A percentile compares a stretch with the other conserved stretches of the same genome.
Evolutionary conservation across 2,797 vertebrate species (phyloP).

Genomic region (Acipenser oxyrinchus): DNA sequence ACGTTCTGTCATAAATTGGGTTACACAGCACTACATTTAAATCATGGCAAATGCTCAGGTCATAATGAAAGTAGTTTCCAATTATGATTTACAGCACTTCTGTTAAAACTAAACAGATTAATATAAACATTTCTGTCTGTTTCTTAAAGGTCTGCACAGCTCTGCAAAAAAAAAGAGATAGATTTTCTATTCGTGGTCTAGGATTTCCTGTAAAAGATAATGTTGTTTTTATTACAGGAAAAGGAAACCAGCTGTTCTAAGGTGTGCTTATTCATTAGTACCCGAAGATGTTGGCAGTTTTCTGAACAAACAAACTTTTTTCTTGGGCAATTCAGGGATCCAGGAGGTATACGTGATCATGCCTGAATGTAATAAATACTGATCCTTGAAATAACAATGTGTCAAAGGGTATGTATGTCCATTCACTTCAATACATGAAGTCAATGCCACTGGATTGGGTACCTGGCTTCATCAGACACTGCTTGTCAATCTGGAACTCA

Average conservation of each 20-base stretch:
- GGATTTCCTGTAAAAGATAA: slow-evolving; percentile 19
- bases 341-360: too few species aligned
- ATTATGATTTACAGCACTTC: neutral
- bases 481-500: slow-evolving; percentile 35
- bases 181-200: neutral
- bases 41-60: neutral
- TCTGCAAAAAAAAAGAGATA: slow-evolving; percentile 3
- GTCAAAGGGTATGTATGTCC: neutral
- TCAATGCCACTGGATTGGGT: neutral
- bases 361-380: too few species aligned
- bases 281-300: slow-evolving; percentile 2
- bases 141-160: neutral
- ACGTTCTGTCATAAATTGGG: neutral
- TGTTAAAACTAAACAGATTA: slow-evolving; percentile 1
- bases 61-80: neutral
- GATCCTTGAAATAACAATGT: neutral
- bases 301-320: neutral
- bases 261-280: slow-evolving; percentile 14
- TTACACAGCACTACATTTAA: neutral
- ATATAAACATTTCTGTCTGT: neutral
- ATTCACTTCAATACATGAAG: neutral
- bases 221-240: slow-evolving; percentile 16
- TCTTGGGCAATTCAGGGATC: too few species aligned
- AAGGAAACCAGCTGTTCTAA: slow-evolving; percentile 18
- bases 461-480: neutral